Conservation (phyloP, 2,888 invertebrate species). For the Euzophera pinguis region DNA sequence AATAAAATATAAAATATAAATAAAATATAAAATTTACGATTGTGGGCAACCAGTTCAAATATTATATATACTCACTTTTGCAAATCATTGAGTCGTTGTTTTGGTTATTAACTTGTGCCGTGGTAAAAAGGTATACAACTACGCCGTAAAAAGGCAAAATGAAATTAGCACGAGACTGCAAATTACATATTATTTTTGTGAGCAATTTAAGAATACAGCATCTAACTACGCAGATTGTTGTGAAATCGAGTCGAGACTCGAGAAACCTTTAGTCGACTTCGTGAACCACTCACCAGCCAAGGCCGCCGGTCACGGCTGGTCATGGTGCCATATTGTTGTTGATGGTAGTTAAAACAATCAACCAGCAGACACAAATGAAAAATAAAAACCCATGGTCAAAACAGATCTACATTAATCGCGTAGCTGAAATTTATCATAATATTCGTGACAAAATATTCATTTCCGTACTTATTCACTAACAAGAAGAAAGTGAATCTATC, state of each 20-base stretch:
- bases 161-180: constrained; percentile 14
- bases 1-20: too few relatives aligned
- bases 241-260: constrained; percentile 38
- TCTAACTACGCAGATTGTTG: constrained; percentile 41
- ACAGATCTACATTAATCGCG: too few relatives aligned
- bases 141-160: background rate
- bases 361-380: background rate
- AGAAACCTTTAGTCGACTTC: constrained; percentile 56
- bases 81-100: too few relatives aligned
- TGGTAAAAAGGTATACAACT: background rate
- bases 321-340: constrained; percentile 49
- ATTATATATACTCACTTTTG: too few relatives aligned
- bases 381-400: too few relatives aligned
- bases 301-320: constrained; percentile 70
- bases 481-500: too few relatives aligned
- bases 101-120: background rate
- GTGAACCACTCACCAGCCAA: constrained; percentile 63
- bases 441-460: too few relatives aligned
- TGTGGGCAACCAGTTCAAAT: too few relatives aligned
- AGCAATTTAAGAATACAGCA: constrained; percentile 28
- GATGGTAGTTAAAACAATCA: background rate
- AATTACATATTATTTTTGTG: constrained; percentile 21
- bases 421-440: too few relatives aligned
- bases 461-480: too few relatives aligned
- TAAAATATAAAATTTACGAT: too few relatives aligned